Evolutionary conservation across 2,888 invertebrate species (phyloP).

Genomic region (Drosophila recens): DNA sequence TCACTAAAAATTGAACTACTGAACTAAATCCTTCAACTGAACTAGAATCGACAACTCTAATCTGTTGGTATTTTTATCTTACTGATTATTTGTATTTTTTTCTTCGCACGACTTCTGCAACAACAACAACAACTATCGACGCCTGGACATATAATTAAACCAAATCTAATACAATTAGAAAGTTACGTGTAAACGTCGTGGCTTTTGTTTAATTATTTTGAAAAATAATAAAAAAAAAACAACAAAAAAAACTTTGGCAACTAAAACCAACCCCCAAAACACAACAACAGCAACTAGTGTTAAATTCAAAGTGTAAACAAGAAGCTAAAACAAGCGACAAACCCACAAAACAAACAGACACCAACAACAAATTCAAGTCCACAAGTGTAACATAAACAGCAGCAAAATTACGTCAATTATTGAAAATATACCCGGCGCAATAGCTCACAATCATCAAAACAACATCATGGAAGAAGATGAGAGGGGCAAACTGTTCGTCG

Average conservation of each 20-base stretch:
- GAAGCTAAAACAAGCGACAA: slow-evolving; percentile 38
- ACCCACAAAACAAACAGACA: slow-evolving; percentile 39
- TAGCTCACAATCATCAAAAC: slow-evolving; percentile 80
- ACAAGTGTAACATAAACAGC: slow-evolving; percentile 71
- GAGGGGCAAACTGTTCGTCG: slow-evolving; percentile 95
- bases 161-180: slow-evolving; percentile 72
- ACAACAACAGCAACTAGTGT: slow-evolving; percentile 67
- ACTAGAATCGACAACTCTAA: too few relatives aligned
- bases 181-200: slow-evolving; percentile 84
- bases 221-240: slow-evolving; percentile 55
- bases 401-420: slow-evolving; percentile 84
- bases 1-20: too few relatives aligned
- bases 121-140: slow-evolving; percentile 25
- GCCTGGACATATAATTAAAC: slow-evolving; percentile 15
- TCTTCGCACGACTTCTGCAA: slow-evolving; percentile 30
- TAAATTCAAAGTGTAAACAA: slow-evolving; percentile 67
- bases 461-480: slow-evolving; percentile 86
- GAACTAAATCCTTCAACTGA: too few relatives aligned
- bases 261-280: slow-evolving; percentile 68
- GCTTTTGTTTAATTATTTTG: slow-evolving; percentile 82
- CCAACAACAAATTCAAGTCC: slow-evolving; percentile 51
- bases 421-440: slow-evolving; percentile 81
- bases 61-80: slow-evolving; percentile 54
- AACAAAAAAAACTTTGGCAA: slow-evolving; percentile 73
- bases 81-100: slow-evolving; percentile 50